Conservation (phyloP, 1,140 invertebrate species). For the Pissodes strobi region DNA sequence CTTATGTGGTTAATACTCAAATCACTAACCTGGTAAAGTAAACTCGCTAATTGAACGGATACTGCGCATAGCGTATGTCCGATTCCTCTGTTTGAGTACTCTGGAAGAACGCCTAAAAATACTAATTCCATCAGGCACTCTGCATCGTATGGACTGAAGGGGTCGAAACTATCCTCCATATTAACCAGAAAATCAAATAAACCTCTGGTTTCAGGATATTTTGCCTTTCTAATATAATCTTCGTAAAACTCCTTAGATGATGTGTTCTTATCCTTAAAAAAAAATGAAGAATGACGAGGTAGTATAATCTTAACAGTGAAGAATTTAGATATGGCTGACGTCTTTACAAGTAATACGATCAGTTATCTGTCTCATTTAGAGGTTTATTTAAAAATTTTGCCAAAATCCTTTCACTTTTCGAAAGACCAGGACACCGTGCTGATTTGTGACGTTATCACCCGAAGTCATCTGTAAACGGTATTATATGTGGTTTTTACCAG, state of each 20-base stretch:
- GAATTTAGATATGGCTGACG: too few species aligned
- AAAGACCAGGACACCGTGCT: too few species aligned
- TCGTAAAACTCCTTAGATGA: slow-evolving; percentile 2
- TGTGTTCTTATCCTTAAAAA: slow-evolving; percentile 21
- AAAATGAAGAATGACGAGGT: too few species aligned
- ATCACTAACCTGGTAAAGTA: slow-evolving; percentile 20
- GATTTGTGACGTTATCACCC: too few species aligned
- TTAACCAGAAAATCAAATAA: slow-evolving; percentile 65
- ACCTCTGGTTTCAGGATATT: slow-evolving; percentile 53
- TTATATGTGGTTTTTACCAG: too few species aligned
- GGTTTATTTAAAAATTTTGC: too few species aligned
- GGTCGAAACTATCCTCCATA: slow-evolving; percentile 61
- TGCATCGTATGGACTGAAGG: slow-evolving; percentile 63
- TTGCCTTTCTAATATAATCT: slow-evolving; percentile 26
- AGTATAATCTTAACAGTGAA: too few species aligned
- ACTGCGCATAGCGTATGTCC: slow-evolving; percentile 58
- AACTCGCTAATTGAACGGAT: slow-evolving; percentile 59
- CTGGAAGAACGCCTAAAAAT: slow-evolving; percentile 64
- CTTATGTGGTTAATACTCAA: too few species aligned
- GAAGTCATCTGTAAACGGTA: too few species aligned
- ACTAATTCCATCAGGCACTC: slow-evolving; percentile 68
- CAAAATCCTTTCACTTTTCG: too few species aligned
- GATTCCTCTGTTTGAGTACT: slow-evolving; percentile 59
- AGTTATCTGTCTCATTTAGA: too few species aligned
- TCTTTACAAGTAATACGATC: too few species aligned